Evolutionary conservation across 2,797 vertebrate genomes (phyloP), one percentile per base, ranked within the genome.

Genomic region (Manis pentadactyla): DNA sequence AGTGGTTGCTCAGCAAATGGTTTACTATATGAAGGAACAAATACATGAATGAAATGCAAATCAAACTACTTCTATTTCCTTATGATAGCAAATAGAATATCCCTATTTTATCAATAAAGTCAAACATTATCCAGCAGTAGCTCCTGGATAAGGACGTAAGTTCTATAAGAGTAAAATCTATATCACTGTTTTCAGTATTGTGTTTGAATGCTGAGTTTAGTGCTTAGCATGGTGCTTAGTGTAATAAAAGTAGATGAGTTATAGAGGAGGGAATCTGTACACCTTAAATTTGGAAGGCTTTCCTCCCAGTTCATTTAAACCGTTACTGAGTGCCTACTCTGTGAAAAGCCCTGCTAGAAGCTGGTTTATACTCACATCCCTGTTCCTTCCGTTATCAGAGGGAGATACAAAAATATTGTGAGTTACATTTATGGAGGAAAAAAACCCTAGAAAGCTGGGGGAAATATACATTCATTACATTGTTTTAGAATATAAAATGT

Each of bases 1-100:
- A 94, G 51, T 53, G 57, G 64, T 57, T 92, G 78, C 83, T 89
- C 53, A 82, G 55, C 49, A 92, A 95, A 94, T 89, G n/a, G 63
- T 83, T 63, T 92, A 31, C 21, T 46, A 25, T 57, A 71, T 27
- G 46, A 81, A 85, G 85, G 73, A 92, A 94, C 29, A 83, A 88
- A 95, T 69, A 89, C 3, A 85, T 85, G 84, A 94, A 75, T 68
- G 64, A 84, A 88, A 79, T 57, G n/a, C 39, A 88, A 69, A 86
- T 78, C 63, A 86, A 86, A 92, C 18, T 82, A 53, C 23, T 89
- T 86, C 39, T 64, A 51, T 64, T 86, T 92, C 37, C 46, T 83
- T 75, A 79, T 57, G 69, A 73, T 82, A 11, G 68, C 66, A 92
- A 84, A 85, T 21, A 78, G 49, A 51, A 83, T 81, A 87, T 46